Base-by-base conservation (phyloP, 2,113 vertebrate species). In the Macaca fascicularis region DNA sequence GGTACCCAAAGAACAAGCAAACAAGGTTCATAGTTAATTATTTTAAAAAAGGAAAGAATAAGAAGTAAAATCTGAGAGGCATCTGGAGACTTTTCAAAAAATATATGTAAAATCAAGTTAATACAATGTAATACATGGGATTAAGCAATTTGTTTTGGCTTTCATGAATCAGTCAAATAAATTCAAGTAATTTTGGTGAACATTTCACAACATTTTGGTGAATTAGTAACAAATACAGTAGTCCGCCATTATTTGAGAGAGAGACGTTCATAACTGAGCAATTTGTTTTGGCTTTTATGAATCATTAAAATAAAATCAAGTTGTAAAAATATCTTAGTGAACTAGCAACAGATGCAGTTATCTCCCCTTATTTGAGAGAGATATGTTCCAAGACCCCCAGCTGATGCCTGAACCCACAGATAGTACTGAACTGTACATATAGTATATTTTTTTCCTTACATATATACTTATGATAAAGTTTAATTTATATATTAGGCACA, bases 231-330 rank as follows among this genome's bases (percentile, higher is more conserved):
- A 48, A 82, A 55, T 52, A 45, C 70, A 23, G 2, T 23, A 23
- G 70, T 40, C 38, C 2, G 2, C 38, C 70, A 22, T 74, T 74
- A 40, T 74, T 11, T 74, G n/a, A 22, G 38, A 4, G 1, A 38
- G 70, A 74, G 3, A 69, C 0, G 14, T 88, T 55, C 19, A 6
- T 90, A 79, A 70, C 50, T 35, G 80, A 96, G 35, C 55, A 94
- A 61, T 55, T 88, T 84, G 13, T 64, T 27, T 69, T 89, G 17
- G 50, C 3, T 61, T 86, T 45, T 75, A 48, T 52, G 50, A 50
- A 64, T 76, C 43, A 43, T 61, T 90, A 90, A 72, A 93, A 86
- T 82, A 76, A 82, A 78, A 19, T n/a, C 69, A 96, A 40, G n/a
- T 83, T 48, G 82, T 78, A 40, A 55, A 91, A 78, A 38, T 43